Evolutionary conservation across 2,888 invertebrate species (phyloP).

Genomic region (Neoascia interrupta): DNA sequence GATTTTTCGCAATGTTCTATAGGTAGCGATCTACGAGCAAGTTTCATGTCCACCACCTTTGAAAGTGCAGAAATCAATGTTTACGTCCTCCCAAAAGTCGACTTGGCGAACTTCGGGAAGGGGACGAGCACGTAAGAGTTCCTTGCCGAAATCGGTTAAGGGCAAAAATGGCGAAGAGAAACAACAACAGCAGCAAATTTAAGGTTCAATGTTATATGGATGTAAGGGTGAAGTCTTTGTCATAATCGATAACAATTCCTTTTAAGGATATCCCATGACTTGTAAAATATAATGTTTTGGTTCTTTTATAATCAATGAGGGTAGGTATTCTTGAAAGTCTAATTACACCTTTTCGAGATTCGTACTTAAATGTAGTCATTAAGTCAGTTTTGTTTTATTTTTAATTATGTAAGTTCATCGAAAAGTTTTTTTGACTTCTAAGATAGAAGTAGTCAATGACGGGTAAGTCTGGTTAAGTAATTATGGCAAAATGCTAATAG

Average conservation of each 20-base stretch:
- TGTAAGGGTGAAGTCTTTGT: slow-evolving; percentile 38
- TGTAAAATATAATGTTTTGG: slow-evolving; percentile 50
- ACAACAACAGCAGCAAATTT: slow-evolving; percentile 20
- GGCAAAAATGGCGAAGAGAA: background rate
- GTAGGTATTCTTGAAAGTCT: too few species aligned
- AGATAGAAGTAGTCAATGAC: too few species aligned
- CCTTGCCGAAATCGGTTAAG: too few species aligned
- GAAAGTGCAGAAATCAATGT: slow-evolving; percentile 60
- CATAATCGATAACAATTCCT: slow-evolving; percentile 50
- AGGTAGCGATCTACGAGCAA: slow-evolving; percentile 9
- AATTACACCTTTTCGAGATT: too few species aligned
- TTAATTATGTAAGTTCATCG: too few species aligned
- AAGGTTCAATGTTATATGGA: slow-evolving; percentile 51
- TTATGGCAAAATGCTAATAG: too few species aligned
- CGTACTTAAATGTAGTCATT: too few species aligned
- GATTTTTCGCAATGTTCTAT: slow-evolving; percentile 35
- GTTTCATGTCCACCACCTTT: slow-evolving; percentile 48
- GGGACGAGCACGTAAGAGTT: background rate
- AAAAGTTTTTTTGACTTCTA: too few species aligned
- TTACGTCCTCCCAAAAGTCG: slow-evolving; percentile 46
- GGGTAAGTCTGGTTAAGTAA: too few species aligned
- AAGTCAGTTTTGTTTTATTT: too few species aligned
- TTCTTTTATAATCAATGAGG: slow-evolving; percentile 32
- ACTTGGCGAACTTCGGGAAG: too few species aligned
- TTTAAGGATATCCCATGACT: slow-evolving; percentile 52